phyloP scores from a whole-genome alignment of 2,888 invertebrate species.

The Oconnorella tubifera region DNA sequence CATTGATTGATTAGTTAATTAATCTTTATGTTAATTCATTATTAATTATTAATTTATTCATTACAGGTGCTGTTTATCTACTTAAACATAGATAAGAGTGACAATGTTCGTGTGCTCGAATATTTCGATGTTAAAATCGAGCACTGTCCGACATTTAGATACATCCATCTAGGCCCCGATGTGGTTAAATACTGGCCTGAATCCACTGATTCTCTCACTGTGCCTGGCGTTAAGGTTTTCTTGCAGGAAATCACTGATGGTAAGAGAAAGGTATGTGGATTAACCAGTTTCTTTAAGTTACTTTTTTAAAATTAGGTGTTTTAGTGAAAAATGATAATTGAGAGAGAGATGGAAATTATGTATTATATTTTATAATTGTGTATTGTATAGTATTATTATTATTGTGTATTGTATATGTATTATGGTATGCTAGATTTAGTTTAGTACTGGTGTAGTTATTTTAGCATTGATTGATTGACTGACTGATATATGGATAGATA shows the following conservation, averaged over 20 bases:
- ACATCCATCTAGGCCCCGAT: slow-evolving; percentile 85
- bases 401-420: too few species aligned
- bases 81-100: slow-evolving; percentile 90
- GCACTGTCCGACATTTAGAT: slow-evolving; percentile 68
- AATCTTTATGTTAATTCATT: too few species aligned
- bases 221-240: slow-evolving; percentile 72
- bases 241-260: slow-evolving; percentile 85
- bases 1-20: too few species aligned
- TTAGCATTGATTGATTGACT: too few species aligned
- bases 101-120: slow-evolving; percentile 94
- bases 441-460: too few species aligned
- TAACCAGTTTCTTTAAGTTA: not conserved
- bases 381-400: too few species aligned
- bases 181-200: slow-evolving; percentile 75
- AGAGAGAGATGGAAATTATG: too few species aligned
- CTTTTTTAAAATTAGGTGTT: not conserved
- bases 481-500: too few species aligned
- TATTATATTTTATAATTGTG: too few species aligned
- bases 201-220: slow-evolving; percentile 61
- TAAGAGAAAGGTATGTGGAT: slow-evolving; percentile 69
- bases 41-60: too few species aligned
- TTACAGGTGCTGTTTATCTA: slow-evolving; percentile 83
- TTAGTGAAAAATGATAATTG: too few species aligned
- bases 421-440: too few species aligned
- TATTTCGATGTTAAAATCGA: slow-evolving; percentile 98